Conservation (phyloP, 2,113 vertebrate genomes). For the Antigone vipio region DNA sequence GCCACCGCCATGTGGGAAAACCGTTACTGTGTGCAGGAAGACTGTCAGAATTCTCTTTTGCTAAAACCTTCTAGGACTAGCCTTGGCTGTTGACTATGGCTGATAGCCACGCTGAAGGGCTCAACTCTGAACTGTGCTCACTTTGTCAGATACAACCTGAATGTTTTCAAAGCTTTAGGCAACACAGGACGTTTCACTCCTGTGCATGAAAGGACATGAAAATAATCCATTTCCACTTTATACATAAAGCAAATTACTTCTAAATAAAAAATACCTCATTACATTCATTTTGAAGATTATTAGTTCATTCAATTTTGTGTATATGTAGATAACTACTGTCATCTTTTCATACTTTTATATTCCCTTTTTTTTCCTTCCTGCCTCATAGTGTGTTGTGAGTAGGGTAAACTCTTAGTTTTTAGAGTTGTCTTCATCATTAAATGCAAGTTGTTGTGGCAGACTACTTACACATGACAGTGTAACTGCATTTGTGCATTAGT, state of each 20-base stretch:
- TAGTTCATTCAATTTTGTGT: background rate
- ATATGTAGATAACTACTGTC: background rate
- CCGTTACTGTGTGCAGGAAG: background rate
- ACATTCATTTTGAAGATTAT: background rate
- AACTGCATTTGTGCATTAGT: background rate
- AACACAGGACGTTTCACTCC: background rate
- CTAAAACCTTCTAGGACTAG: background rate
- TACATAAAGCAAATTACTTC: background rate
- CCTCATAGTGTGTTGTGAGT: background rate
- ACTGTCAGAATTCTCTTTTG: background rate
- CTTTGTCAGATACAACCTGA: background rate
- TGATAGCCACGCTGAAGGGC: background rate
- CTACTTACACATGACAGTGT: background rate
- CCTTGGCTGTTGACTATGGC: background rate
- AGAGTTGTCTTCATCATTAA: background rate
- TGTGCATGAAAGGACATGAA: background rate
- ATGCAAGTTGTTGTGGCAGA: background rate
- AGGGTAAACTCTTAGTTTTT: background rate
- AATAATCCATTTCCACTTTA: background rate
- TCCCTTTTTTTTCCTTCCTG: background rate
- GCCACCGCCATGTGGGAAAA: background rate
- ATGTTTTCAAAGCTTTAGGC: background rate
- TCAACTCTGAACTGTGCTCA: background rate
- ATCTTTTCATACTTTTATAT: background rate
- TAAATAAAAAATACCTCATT: background rate